These are phyloP conservation scores for Pteria penguin DNA, from an alignment of 2,888 invertebrate genomes.

Conservation along the genomic window DNA sequence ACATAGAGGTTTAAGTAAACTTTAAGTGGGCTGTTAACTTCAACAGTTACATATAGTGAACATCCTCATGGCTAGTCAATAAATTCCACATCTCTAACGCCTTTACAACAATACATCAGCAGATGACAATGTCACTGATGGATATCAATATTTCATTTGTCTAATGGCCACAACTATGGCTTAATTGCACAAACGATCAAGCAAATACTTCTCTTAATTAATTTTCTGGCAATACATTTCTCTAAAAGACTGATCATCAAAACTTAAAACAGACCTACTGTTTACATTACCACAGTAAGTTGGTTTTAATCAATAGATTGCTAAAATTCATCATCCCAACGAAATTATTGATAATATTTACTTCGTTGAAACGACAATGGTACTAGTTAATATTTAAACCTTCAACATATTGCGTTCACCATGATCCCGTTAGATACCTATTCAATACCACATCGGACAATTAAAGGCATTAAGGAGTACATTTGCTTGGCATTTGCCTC, in stretches of 20 bases:
- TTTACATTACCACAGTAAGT: not conserved
- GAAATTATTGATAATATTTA: no score
- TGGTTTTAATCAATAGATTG: not conserved
- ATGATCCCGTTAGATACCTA: slow-evolving; percentile 2
- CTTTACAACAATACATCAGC: no score
- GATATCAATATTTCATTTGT: not conserved
- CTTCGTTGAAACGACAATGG: slow-evolving; percentile 5
- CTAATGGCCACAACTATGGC: not conserved
- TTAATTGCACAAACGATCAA: not conserved
- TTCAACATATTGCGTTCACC: slow-evolving; percentile 1
- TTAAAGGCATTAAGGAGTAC: not conserved
- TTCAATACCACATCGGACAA: not conserved
- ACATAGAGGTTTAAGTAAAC: no score
- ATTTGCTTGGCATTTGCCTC: slow-evolving; percentile 17
- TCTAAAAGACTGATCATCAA: not conserved
- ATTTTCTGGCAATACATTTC: not conserved
- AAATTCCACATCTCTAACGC: no score
- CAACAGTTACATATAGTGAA: no score
- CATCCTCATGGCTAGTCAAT: no score
- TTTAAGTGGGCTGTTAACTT: no score
- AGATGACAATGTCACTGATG: no score
- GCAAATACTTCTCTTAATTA: not conserved
- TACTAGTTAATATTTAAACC: slow-evolving; percentile 26
- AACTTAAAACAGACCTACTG: not conserved
- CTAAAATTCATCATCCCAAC: no score